Base-by-base conservation (phyloP, 2,113 vertebrate genomes). In the Melanerpes aurifrons region DNA sequence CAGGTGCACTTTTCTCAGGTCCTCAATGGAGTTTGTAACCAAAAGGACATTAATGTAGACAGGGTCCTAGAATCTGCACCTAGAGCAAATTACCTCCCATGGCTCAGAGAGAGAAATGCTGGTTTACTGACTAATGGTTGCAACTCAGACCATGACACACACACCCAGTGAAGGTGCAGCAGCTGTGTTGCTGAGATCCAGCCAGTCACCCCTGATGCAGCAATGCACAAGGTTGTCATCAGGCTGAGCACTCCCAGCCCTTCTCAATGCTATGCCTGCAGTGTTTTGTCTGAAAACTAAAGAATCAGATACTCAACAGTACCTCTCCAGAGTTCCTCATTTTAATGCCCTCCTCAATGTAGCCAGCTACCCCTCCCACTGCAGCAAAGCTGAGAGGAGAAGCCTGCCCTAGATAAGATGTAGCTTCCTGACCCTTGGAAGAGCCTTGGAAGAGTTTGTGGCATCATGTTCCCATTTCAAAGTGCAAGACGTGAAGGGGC, bases 181-280 rank as follows among this genome's bases (percentile, higher is more conserved):
- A 11, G 25, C 0, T 0, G 15, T 56, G 12, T 31, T 63, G 19
- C 53, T 75, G 43, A 43, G 20, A 68, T 35, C 48, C 24, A 48
- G 1, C 32, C 11, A 21, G 35, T 29, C 6, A 20, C 26, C 19
- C 6, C 18, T n/a, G 11, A 35, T 12, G 70, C 15, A 50, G 0
- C 0, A 53, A 15, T 21, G 29, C 20, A 67, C 67, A 63, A 66
- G 16, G 11, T 17, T 8, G 0, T 53, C n/a, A 21, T 35, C 56
- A 69, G 35, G 48, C 43, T 75, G 20, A 76, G 71, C 43, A 85
- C 76, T 47, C 16, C 12, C 21, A 56, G 28, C 14, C 10, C 17
- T 82, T 82, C 4, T 3, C 74, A 9, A 16, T 3, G 0, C 59
- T 68, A 8, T 4, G 3, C 35, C 57, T 63, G 0, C n/a, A 29